These are phyloP conservation scores for Zaprionus capensis DNA, from an alignment of 1,140 invertebrate genomes.

Conservation along the genomic window DNA sequence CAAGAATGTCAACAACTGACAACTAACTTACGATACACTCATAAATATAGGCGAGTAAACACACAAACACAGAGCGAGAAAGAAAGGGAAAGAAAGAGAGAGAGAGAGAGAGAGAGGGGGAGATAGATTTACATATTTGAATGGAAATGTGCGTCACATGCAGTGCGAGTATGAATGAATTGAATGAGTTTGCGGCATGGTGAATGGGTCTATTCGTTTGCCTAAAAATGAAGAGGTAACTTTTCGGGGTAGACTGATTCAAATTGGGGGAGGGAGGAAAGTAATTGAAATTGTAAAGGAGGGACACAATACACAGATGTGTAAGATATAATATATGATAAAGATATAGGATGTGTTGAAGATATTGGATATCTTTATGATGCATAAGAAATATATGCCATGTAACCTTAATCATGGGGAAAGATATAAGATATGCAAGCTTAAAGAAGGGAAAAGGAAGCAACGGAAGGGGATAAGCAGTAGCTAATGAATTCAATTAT, in stretches of 20 bases:
- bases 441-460: too few species aligned
- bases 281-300: not conserved
- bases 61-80: not conserved
- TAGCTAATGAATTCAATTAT: too few species aligned
- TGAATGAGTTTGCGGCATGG: slow-evolving; percentile 5
- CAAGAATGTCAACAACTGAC: slow-evolving; percentile 69
- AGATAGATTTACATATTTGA: slow-evolving; percentile 27
- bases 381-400: not conserved
- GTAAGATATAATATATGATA: not conserved
- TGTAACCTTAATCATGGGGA: too few species aligned
- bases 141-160: slow-evolving; percentile 10
- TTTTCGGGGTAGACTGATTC: not conserved
- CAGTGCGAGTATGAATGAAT: slow-evolving; percentile 18
- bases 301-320: not conserved
- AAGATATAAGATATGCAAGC: too few species aligned
- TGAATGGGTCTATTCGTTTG: not conserved
- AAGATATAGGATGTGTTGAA: not conserved
- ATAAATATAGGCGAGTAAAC: slow-evolving; percentile 40
- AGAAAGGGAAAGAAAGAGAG: not conserved
- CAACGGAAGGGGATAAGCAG: too few species aligned
- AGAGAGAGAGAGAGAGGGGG: not conserved
- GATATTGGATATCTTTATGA: not conserved
- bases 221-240: slow-evolving; percentile 3
- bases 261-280: too few species aligned
- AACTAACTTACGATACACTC: slow-evolving; percentile 62